A percentile compares a stretch with the other conserved stretches of the same genome.
Evolutionary conservation across 2,888 invertebrate genomes (phyloP).

Genomic region (Drosophila diplacantha): DNA sequence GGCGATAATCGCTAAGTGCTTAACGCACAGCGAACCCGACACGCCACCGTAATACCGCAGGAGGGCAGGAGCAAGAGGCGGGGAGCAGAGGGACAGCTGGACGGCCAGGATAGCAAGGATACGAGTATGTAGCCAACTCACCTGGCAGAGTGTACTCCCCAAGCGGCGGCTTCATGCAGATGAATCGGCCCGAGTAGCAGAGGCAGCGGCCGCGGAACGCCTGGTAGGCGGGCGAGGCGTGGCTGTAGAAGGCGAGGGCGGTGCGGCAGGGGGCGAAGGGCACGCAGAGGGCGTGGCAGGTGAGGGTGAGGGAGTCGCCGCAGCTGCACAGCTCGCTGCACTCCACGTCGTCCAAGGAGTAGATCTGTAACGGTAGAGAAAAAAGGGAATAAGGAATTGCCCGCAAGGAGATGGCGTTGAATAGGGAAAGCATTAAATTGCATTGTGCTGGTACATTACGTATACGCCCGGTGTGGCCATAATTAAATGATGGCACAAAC

Average conservation of each 20-base stretch:
- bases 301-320: constrained; percentile 85
- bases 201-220: constrained; percentile 92
- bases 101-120: constrained; percentile 5
- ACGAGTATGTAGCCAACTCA: constrained; percentile 57
- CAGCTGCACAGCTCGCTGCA: constrained; percentile 95
- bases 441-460: constrained; percentile 44
- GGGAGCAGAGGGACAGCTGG: constrained; percentile 20
- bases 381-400: neutral
- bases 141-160: constrained; percentile 80
- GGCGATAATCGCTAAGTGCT: constrained; percentile 61
- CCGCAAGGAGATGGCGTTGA: constrained; percentile 6
- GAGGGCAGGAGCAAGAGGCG: neutral
- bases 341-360: constrained; percentile 86
- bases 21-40: constrained; percentile 42
- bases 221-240: constrained; percentile 93
- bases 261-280: constrained; percentile 92
- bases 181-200: constrained; percentile 94
- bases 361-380: constrained; percentile 70
- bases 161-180: constrained; percentile 91
- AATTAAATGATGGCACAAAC: constrained; percentile 38
- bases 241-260: constrained; percentile 92
- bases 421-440: constrained; percentile 18
- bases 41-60: constrained; percentile 18
- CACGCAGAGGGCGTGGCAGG: constrained; percentile 93
- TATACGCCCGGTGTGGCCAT: constrained; percentile 49